A percentile compares a stretch with the other conserved stretches of the same genome.
phyloP scores from a whole-genome alignment of 2,113 vertebrate species.

The Phyllostomus discolor region DNA sequence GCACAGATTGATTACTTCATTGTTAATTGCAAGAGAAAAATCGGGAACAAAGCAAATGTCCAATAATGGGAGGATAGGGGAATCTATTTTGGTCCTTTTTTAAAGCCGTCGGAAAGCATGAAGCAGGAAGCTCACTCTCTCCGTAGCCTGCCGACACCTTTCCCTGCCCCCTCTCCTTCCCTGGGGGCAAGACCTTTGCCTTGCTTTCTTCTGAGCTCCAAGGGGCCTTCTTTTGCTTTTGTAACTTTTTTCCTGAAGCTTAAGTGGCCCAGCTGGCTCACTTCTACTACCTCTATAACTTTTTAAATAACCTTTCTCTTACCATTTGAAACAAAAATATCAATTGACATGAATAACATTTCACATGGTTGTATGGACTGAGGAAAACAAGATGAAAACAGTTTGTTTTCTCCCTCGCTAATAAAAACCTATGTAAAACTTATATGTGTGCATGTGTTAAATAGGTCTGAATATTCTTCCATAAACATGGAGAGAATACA shows the following conservation, averaged over 20 bases:
- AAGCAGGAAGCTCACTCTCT: background rate
- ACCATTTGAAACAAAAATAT: background rate
- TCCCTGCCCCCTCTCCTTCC: background rate
- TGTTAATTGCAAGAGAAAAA: background rate
- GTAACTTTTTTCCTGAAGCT: background rate
- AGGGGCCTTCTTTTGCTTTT: background rate
- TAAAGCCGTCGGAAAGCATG: background rate
- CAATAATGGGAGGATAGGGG: background rate
- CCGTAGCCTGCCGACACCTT: background rate
- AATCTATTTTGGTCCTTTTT: background rate
- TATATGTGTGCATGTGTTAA: background rate
- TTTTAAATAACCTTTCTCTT: background rate
- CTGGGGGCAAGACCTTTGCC: background rate
- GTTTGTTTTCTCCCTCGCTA: background rate
- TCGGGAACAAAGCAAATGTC: background rate
- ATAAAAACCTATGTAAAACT: background rate
- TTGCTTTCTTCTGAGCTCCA: background rate
- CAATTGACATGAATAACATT: background rate
- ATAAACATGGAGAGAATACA: background rate
- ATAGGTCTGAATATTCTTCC: background rate
- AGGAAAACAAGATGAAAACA: background rate
- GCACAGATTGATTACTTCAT: background rate
- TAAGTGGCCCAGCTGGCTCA: background rate
- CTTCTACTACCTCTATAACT: background rate
- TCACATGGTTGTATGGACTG: background rate